A percentile compares a stretch with the other conserved stretches of the same genome.
Conservation (phyloP, 2,113 vertebrate species). For the Mesitornis unicolor region DNA sequence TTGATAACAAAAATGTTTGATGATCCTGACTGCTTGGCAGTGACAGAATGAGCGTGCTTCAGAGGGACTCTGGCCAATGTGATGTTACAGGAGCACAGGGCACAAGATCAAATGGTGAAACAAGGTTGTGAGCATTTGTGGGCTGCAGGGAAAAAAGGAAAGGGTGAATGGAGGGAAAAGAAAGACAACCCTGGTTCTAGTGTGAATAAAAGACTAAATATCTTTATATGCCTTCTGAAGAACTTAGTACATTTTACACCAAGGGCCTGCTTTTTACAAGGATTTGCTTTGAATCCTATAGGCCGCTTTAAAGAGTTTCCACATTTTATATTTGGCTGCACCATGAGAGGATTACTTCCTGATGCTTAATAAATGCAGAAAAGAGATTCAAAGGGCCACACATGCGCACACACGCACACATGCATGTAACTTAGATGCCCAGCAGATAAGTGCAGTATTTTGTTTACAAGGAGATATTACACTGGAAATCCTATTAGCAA, state of each 20-base stretch:
- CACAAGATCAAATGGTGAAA: background rate
- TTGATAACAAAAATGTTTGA: background rate
- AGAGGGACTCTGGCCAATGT: background rate
- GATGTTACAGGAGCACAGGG: background rate
- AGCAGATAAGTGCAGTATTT: conserved; percentile 52
- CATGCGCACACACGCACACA: background rate
- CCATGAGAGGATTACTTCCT: background rate
- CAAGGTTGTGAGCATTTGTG: background rate
- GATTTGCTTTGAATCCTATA: background rate
- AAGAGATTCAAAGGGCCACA: background rate
- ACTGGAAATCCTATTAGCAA: conserved; percentile 64
- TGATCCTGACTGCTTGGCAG: background rate
- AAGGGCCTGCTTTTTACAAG: background rate
- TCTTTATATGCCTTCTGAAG: background rate
- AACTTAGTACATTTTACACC: background rate
- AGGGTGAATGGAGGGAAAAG: background rate
- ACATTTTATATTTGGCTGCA: background rate
- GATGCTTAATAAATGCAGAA: conserved; percentile 33
- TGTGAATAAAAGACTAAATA: background rate
- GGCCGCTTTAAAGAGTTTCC: conserved; percentile 2
- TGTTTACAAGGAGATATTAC: conserved; percentile 64
- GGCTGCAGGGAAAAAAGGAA: background rate
- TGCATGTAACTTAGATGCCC: background rate
- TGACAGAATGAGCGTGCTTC: background rate
- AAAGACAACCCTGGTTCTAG: background rate